Evolutionary conservation across 2,888 invertebrate genomes (phyloP), one percentile per base, ranked within the genome.

Genomic region (Leptinotarsa haldemani): DNA sequence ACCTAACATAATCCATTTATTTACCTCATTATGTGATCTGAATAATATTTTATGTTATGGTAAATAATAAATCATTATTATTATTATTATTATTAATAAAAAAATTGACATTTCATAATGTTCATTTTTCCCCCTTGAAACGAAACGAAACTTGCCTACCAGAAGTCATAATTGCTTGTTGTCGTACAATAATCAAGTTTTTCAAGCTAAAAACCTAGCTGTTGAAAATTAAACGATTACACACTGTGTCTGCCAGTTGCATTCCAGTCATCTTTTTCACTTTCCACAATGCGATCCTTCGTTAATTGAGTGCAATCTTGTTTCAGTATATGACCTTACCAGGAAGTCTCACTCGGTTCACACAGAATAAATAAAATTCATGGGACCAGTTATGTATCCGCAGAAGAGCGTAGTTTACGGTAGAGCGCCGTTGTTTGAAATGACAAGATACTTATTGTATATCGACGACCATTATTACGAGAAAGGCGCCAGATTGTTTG

Each of bases 261-360:
- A 61, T 61, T 61, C 61, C 61, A 30, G 25, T n/a, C 25, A 61
- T 61, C 3, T 61, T 30, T 61, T 30, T 30, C 61, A 61, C 61
- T 61, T 25, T 61, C 61, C 30, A 30, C 25, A 61, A 61, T 25
- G 30, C 30, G 25, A 61, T 30, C 16, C 30, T 25, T 16, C 61
- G 16, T 15, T 61, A 61, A 61, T 61, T 61, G 61, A 30, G n/a
- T 30, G 13, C 25, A 25, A 61, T 61, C 61, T 30, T 61, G 61
- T 61, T 61, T 30, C 61, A 30, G 30, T 61, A 61, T 61, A 61
- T n/a, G 61, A 61, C 61, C 61, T 61, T n/a, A 61, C 61, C 61
- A 61, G 61, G 61, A 61, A 61, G 61, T 61, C 61, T 13, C 25
- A 30, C 25, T 61, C 61, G 61, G 61, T 61, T 61, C 61, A 61